phyloP scores from a whole-genome alignment of 2,113 vertebrate species.

The Vulpes ferrilata region DNA sequence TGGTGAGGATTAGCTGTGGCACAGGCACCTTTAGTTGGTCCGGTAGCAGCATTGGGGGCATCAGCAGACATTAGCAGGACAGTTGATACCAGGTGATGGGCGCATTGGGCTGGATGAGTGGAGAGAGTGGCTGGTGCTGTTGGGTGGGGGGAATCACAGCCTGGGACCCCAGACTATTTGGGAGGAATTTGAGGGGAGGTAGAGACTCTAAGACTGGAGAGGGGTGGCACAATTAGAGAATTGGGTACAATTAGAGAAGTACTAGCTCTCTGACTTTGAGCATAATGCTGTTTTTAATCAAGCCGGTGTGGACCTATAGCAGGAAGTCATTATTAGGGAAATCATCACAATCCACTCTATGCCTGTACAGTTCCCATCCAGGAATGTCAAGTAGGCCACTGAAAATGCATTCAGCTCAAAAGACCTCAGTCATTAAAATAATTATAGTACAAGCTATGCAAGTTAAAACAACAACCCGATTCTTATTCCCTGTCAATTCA shows the following conservation, averaged over 20 bases:
- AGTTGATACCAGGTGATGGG: neutral
- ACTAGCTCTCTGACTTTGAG: neutral
- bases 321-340: neutral
- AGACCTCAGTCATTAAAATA: slow-evolving; percentile 21
- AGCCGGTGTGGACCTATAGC: neutral
- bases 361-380: neutral
- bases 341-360: neutral
- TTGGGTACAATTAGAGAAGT: neutral
- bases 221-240: neutral
- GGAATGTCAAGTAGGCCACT: slow-evolving; percentile 6
- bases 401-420: slow-evolving; percentile 4
- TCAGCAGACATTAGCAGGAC: neutral
- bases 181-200: neutral
- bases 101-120: neutral
- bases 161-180: neutral
- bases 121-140: too few species aligned
- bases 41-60: neutral
- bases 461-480: neutral
- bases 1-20: neutral
- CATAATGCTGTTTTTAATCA: neutral
- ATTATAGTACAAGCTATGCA: neutral
- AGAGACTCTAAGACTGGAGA: neutral
- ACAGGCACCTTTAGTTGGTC: too few species aligned
- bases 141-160: neutral
- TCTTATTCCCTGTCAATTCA: neutral